Base-by-base conservation (phyloP, 2,113 vertebrate species). In the Phaethornis superciliosus region DNA sequence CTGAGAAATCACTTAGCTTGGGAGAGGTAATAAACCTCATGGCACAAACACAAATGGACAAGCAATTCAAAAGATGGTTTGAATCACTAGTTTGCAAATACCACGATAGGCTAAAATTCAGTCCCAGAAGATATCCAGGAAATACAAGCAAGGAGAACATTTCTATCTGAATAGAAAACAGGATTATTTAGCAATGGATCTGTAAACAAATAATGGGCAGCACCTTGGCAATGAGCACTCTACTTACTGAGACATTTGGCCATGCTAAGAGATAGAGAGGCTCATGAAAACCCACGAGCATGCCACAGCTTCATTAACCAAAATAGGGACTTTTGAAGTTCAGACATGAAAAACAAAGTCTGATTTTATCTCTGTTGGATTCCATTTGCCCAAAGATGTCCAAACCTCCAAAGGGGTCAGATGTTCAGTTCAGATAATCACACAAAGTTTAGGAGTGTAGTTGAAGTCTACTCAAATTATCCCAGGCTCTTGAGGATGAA, bases 341-440 rank as follows among this genome's bases (percentile, higher is more conserved):
- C 88, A 95, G 72, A 85, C 88, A 89, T 94, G 85, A 95, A 95
- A 95, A 95, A 92, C 89, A 90, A 88, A 96, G 90, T 51, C 80
- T 92, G 93, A 95, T 93, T 93, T 95, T 94, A 96, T 94, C 93
- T 93, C 56, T 62, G n/a, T 54, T 86, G 64, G 85, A 95, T 93
- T 97, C 91, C 92, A 93, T 94, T 96, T 91, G 70, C 88, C 94
- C 94, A 84, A 90, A 95, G 91, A 96, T 94, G 94, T 92, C 95
- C 93, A 93, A 91, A 95, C 90, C 93, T 95, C 96, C 95, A 81
- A 96, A 95, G 82, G 62, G 94, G 95, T 95, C 94, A 95, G 94
- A 97, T 95, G 94, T 95, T 97, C 95, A 96, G 64, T 35, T 44
- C 64, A 95, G 95, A 96, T 96, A 96, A 95, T 68, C 94, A 90